A percentile compares a stretch with the other conserved stretches of the same genome.
Conservation (phyloP, 2,888 invertebrate genomes). For the Eubasilissa splendida region DNA sequence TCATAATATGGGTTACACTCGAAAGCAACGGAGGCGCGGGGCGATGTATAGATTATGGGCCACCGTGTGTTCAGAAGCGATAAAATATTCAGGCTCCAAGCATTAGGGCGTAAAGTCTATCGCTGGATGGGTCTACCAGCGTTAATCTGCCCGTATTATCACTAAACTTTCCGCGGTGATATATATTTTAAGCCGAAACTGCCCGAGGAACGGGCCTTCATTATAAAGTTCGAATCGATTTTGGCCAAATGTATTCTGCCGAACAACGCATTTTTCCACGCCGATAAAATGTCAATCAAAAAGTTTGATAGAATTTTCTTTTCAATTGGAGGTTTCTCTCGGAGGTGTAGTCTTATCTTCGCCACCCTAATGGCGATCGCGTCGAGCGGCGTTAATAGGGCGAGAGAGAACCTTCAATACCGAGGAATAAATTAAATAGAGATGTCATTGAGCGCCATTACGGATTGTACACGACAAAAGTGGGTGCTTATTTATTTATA, state of each 20-base stretch:
- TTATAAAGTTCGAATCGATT: slow-evolving; percentile 36
- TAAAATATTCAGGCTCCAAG: slow-evolving; percentile 44
- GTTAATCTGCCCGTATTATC: slow-evolving; percentile 47
- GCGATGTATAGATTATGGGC: slow-evolving; percentile 38
- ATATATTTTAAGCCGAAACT: slow-evolving; percentile 41
- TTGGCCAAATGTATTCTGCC: slow-evolving; percentile 28
- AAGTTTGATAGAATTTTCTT: slow-evolving; percentile 28
- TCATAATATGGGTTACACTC: background rate
- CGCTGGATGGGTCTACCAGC: slow-evolving; percentile 40
- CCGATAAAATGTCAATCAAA: slow-evolving; percentile 40
- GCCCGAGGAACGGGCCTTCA: slow-evolving; percentile 30
- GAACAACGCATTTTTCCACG: slow-evolving; percentile 34
- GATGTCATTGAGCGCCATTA: no score
- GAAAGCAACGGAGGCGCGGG: background rate
- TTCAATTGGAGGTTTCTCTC: slow-evolving; percentile 30
- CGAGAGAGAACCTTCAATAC: no score
- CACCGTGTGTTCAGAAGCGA: slow-evolving; percentile 44
- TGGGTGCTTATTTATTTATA: no score
- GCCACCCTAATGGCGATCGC: background rate
- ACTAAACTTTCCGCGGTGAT: slow-evolving; percentile 31
- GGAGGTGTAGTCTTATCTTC: slow-evolving; percentile 10
- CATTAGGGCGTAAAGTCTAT: slow-evolving; percentile 44
- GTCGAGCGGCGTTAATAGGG: no score
- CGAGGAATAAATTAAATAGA: no score
- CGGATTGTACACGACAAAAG: no score